phyloP scores from a whole-genome alignment of 2,888 invertebrate genomes.

The Acronicta leporina region DNA sequence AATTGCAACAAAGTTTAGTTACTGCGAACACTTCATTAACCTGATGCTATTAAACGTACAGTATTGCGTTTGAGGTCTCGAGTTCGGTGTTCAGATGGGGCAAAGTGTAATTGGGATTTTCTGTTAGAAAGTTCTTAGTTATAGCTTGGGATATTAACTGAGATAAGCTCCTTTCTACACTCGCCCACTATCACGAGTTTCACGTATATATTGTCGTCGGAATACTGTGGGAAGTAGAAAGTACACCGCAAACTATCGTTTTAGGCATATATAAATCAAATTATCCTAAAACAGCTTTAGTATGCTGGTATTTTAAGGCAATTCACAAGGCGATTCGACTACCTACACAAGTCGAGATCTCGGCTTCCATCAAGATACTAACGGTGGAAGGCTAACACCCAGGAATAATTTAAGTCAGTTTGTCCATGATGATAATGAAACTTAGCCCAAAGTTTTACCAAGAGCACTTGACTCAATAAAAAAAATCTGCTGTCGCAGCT shows the following conservation, averaged over 20 bases:
- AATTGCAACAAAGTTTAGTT: background rate
- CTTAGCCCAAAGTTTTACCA: too few relatives aligned
- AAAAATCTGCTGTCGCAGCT: too few relatives aligned
- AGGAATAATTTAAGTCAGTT: too few relatives aligned
- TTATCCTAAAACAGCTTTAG: too few relatives aligned
- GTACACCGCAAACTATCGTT: background rate
- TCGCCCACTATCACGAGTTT: constrained; percentile 6
- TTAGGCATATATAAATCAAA: background rate
- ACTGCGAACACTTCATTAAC: constrained; percentile 38
- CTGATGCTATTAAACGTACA: constrained; percentile 13
- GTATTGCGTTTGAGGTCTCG: constrained; percentile 29
- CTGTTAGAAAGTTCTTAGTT: constrained; percentile 24
- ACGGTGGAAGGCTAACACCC: too few relatives aligned
- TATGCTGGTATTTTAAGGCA: background rate
- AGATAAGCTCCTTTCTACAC: constrained; percentile 26
- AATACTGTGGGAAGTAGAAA: constrained; percentile 7
- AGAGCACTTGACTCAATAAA: too few relatives aligned
- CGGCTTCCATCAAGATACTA: too few relatives aligned
- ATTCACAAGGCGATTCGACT: background rate
- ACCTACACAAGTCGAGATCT: too few relatives aligned
- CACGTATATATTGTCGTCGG: background rate
- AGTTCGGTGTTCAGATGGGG: constrained; percentile 9
- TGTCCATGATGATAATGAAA: too few relatives aligned
- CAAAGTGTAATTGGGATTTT: constrained; percentile 38
- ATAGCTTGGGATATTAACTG: background rate